Evolutionary conservation across 2,113 vertebrate genomes (phyloP).

Genomic region (Monopterus albus): DNA sequence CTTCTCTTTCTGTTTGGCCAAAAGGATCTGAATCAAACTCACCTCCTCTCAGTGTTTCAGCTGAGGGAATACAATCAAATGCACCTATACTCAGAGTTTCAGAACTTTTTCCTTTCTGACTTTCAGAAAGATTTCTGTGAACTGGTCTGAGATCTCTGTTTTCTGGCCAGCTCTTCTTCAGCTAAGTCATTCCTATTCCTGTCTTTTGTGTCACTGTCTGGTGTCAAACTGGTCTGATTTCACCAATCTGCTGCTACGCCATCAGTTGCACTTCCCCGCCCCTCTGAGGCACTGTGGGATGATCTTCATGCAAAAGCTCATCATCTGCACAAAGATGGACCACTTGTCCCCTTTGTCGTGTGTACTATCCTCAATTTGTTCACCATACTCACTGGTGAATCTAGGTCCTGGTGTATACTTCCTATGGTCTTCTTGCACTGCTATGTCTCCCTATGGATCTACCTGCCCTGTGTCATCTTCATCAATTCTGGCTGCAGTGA

Average conservation of each 20-base stretch:
- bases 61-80: not conserved
- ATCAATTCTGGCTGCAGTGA: slow-evolving; percentile 33
- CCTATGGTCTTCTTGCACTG: slow-evolving; percentile 44
- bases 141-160: not conserved
- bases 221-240: not conserved
- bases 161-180: not conserved
- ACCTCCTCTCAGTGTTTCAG: not conserved
- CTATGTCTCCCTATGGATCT: slow-evolving; percentile 18
- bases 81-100: slow-evolving; percentile 9
- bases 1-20: not conserved
- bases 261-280: not conserved
- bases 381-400: slow-evolving; percentile 80
- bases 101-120: too few relatives aligned
- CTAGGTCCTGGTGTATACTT: slow-evolving; percentile 78
- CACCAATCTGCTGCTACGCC: slow-evolving; percentile 1
- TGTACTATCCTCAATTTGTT: slow-evolving; percentile 67
- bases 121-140: not conserved
- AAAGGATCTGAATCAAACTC: slow-evolving; percentile 21
- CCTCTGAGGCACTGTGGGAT: not conserved
- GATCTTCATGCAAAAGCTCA: slow-evolving; percentile 47
- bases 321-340: slow-evolving; percentile 74
- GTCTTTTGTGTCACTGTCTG: not conserved
- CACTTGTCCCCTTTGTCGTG: slow-evolving; percentile 43
- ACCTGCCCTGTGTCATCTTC: slow-evolving; percentile 26
- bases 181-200: not conserved